Percentiles rank a stretch among this genome's conserved stretches.
Evolutionary conservation across 2,888 invertebrate species (phyloP).

Genomic region (Andrena trimmerana): DNA sequence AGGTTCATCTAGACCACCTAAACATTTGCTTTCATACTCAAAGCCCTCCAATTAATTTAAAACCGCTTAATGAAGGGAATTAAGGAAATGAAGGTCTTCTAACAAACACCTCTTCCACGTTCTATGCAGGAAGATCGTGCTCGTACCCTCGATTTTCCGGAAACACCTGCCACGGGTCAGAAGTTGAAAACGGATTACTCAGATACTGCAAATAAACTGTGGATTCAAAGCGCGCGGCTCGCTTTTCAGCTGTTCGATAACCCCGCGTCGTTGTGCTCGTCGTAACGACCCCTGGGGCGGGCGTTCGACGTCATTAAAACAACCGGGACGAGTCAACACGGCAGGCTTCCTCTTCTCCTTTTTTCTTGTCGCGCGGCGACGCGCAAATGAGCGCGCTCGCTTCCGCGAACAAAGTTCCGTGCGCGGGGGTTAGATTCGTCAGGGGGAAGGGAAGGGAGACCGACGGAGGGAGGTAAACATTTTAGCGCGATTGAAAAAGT

Average conservation of each 20-base stretch:
- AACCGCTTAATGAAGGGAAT: no score
- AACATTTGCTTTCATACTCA: no score
- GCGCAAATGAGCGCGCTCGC: background rate
- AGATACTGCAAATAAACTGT: conserved; percentile 1
- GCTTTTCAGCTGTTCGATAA: conserved; percentile 20
- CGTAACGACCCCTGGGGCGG: conserved; percentile 43
- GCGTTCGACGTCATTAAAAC: conserved; percentile 50
- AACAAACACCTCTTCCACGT: no score
- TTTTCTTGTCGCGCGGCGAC: background rate
- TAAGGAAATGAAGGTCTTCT: no score
- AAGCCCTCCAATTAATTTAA: no score
- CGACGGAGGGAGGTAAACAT: conserved; percentile 48
- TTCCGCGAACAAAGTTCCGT: background rate
- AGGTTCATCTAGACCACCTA: no score
- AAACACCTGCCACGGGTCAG: no score
- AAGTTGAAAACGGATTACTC: background rate
- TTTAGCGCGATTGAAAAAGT: conserved; percentile 69
- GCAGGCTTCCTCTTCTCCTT: background rate
- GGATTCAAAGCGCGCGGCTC: conserved; percentile 1
- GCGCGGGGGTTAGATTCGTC: background rate
- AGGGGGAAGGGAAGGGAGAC: background rate
- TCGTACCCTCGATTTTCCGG: no score
- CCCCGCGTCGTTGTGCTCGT: conserved; percentile 22
- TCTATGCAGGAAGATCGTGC: no score
- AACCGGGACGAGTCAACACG: conserved; percentile 33